These are phyloP conservation scores for Ibycter americanus DNA, from an alignment of 2,797 vertebrate species.

Conservation along the genomic window DNA sequence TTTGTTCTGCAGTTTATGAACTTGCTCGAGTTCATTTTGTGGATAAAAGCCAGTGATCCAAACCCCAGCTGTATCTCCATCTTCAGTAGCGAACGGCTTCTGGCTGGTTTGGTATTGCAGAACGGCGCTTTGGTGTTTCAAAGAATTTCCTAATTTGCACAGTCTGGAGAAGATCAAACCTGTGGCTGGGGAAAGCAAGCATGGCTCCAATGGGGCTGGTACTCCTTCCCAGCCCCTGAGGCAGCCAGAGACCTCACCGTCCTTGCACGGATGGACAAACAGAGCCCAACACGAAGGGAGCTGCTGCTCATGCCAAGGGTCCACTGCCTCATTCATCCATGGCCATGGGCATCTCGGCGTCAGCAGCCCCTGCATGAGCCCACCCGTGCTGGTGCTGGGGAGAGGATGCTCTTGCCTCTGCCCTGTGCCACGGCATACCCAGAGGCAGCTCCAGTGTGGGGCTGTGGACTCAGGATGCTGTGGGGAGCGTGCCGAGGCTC, in stretches of 20 bases:
- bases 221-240: background rate
- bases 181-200: background rate
- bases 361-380: background rate
- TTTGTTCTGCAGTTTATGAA: background rate
- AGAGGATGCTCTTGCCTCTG: background rate
- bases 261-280: background rate
- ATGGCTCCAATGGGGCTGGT: background rate
- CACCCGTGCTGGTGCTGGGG: background rate
- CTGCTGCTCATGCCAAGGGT: fast-evolving
- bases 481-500: background rate
- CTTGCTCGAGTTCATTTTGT: background rate
- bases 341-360: fast-evolving
- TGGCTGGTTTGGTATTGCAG: background rate
- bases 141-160: background rate
- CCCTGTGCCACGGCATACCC: background rate
- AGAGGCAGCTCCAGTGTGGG: background rate
- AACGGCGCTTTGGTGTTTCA: fast-evolving
- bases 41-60: background rate
- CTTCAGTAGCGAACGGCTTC: background rate
- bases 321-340: background rate
- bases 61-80: background rate
- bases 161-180: background rate
- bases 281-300: fast-evolving
- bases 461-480: background rate
- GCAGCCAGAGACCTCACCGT: background rate